A percentile compares a stretch with the other conserved stretches of the same genome.
These are phyloP conservation scores for Polypterus senegalus DNA, from an alignment of 2,113 vertebrate genomes.

Conservation along the genomic window DNA sequence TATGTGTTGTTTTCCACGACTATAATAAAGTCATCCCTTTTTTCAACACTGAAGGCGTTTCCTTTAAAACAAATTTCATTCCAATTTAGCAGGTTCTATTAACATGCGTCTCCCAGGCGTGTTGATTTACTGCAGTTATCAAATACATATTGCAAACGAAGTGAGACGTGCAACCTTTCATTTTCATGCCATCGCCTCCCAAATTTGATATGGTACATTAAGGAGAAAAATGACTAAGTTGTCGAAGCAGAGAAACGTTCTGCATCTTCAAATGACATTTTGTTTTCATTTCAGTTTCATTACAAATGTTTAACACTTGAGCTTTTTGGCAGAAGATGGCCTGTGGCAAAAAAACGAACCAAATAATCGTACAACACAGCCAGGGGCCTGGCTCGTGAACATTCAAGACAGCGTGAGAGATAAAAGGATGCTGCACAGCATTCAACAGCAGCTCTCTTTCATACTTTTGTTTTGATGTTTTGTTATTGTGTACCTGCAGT, in stretches of 20 bases:
- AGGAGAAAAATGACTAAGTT: conserved; percentile 52
- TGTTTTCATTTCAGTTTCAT: conserved; percentile 31
- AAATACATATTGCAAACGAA: conserved; percentile 64
- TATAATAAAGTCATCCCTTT: conserved; percentile 13
- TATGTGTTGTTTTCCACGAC: conserved; percentile 6
- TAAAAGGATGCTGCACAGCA: no score
- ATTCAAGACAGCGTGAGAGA: no score
- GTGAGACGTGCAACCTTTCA: conserved; percentile 68
- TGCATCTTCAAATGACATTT: conserved; percentile 30
- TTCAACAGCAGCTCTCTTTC: no score
- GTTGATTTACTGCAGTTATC: conserved; percentile 63
- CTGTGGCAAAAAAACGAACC: conserved; percentile 8
- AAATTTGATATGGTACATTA: conserved; percentile 64
- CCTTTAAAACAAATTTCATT: conserved; percentile 32
- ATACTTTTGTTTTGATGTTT: no score
- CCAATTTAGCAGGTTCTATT: conserved; percentile 47
- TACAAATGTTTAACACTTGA: conserved; percentile 17
- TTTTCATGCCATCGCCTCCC: conserved; percentile 49
- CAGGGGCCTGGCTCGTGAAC: not conserved
- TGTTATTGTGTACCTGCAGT: no score
- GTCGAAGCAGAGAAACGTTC: conserved; percentile 34
- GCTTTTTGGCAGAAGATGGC: conserved; percentile 7
- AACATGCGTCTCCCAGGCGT: conserved; percentile 41
- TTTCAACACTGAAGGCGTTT: conserved; percentile 1
- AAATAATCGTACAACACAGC: conserved; percentile 1